Base-by-base conservation (phyloP, 2,113 vertebrate genomes). In the Taxidea taxus region DNA sequence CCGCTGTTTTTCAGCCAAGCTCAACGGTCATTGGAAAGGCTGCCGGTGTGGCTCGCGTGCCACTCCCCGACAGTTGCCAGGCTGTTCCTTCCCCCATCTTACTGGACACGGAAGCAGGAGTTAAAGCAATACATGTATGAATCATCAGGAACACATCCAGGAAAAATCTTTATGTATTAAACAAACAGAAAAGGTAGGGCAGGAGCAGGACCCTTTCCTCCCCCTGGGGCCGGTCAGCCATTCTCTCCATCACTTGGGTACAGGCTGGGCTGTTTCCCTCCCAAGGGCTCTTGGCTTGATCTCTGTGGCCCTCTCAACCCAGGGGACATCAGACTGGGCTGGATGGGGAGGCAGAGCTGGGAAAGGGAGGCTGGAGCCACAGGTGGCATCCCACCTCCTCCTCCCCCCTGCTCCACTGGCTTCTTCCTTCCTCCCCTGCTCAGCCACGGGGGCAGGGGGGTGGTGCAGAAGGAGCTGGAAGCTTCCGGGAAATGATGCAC, bases 191-290 rank as follows among this genome's bases (percentile, higher is more conserved):
- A 74, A 31, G 37, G 16, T 10, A 27, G 42, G 49, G 49, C 14
- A 7, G 4, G 13, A 4, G 0, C 0, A 2, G 37, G n/a, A 15
- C 31, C 13, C 21, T 54, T 21, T 8, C 15, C 51, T 74, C 31
- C 56, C 15, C 1, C 31, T 14, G 74, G 39, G 54, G 34, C 20
- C 78, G 72, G 4, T 42, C 11, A 23, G 60, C 6, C 3, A 4
- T 49, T 83, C 37, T 37, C 80, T n/a, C 47, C 8, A 2, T n/a
- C 64, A 0, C 34, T 34, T 44, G 70, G 84, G 23, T 27, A 4
- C 37, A 34, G 54, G 10, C 75, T 42, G n/a, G 34, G 88, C 25
- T 44, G 47, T 66, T 86, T 51, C 54, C 66, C 31, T 78, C 58
- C 29, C 2, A 4, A 37, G 60, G 11, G 42, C 7, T 21, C 37